phyloP scores from a whole-genome alignment of 2,113 vertebrate species.

The Callionymus lyra region DNA sequence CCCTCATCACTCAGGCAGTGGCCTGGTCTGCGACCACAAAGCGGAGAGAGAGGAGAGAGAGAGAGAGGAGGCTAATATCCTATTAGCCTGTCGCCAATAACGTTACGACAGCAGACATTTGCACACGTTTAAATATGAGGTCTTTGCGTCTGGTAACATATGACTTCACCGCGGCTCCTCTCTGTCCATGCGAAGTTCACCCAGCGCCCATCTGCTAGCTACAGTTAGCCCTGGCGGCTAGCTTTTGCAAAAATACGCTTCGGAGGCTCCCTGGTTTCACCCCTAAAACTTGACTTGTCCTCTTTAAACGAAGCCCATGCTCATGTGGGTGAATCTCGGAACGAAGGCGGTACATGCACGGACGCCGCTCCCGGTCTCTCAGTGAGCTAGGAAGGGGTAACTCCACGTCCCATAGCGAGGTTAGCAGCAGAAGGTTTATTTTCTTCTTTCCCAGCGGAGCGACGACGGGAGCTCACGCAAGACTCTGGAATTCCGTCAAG shows the following conservation, averaged over 20 bases:
- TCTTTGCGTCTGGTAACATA: no score
- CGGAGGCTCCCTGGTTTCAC: slow-evolving; percentile 5
- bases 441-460: slow-evolving; percentile 59
- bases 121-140: background rate
- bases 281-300: slow-evolving; percentile 27
- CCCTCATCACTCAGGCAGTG: slow-evolving; percentile 27
- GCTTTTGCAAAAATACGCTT: slow-evolving; percentile 10
- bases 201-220: slow-evolving; percentile 40
- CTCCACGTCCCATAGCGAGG: background rate
- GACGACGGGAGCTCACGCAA: slow-evolving; percentile 31
- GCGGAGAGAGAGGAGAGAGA: slow-evolving; percentile 15
- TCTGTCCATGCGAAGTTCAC: slow-evolving; percentile 46
- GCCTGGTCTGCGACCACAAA: slow-evolving; percentile 66
- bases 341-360: no score
- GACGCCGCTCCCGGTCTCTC: slow-evolving; percentile 7
- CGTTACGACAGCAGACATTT: slow-evolving; percentile 33
- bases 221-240: slow-evolving; percentile 30
- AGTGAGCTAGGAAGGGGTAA: slow-evolving; percentile 3
- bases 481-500: slow-evolving; percentile 42
- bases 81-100: slow-evolving; percentile 56
- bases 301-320: background rate
- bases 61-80: slow-evolving; percentile 53
- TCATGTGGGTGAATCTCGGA: no score
- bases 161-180: slow-evolving; percentile 13
- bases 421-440: slow-evolving; percentile 48